Conservation (phyloP, 1,140 invertebrate species). For the Physella acuta region DNA sequence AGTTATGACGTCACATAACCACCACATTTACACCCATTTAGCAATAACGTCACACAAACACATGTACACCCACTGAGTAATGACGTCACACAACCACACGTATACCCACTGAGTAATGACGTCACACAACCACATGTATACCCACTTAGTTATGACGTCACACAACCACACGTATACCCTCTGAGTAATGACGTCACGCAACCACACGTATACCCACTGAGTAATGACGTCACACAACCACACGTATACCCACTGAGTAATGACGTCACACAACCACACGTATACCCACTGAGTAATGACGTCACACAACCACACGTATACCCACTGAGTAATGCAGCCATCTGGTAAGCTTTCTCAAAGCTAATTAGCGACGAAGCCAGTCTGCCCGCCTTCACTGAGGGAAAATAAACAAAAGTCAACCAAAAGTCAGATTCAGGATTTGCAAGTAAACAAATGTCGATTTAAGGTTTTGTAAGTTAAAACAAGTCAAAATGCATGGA, state of each 20-base stretch:
- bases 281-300: not conserved
- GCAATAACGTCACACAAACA: no score
- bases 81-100: no score
- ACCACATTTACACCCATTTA: no score
- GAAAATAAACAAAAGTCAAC: no score
- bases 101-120: no score
- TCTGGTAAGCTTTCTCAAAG: slow-evolving; percentile 10
- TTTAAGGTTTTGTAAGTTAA: no score
- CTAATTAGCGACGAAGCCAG: slow-evolving; percentile 5
- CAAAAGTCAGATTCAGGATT: no score
- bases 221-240: not conserved
- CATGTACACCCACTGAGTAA: no score
- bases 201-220: not conserved
- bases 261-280: not conserved
- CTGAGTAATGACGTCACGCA: not conserved
- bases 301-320: not conserved
- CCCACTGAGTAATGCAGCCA: not conserved
- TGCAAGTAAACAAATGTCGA: no score
- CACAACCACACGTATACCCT: not conserved
- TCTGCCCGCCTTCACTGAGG: slow-evolving; percentile 13
- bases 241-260: not conserved
- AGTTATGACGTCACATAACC: no score
- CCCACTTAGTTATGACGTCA: not conserved
- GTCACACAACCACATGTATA: no score
- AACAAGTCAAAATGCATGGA: no score